These are phyloP conservation scores for Philereme transversata DNA, from an alignment of 2,888 invertebrate genomes.

Conservation along the genomic window DNA sequence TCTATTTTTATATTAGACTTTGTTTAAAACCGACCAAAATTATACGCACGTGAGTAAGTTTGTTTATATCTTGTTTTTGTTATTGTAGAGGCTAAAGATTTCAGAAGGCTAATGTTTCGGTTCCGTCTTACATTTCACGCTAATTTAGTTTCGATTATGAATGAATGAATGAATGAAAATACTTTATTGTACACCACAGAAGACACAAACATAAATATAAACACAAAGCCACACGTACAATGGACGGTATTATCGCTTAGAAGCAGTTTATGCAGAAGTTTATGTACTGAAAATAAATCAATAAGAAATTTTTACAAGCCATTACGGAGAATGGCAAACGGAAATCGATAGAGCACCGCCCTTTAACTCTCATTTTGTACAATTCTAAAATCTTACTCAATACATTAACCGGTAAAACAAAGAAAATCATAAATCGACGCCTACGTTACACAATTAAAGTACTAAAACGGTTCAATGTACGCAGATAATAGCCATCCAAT, in stretches of 20 bases:
- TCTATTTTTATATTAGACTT: constrained; percentile 39
- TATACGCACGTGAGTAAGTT: constrained; percentile 30
- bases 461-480: constrained; percentile 24
- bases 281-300: too few species aligned
- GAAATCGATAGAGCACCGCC: too few species aligned
- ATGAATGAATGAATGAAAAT: too few species aligned
- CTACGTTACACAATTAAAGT: constrained; percentile 9
- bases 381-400: constrained; percentile 5
- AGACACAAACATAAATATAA: too few species aligned
- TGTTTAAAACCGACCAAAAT: constrained; percentile 30
- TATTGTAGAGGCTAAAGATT: background rate
- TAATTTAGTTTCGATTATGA: too few species aligned
- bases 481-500: constrained; percentile 11
- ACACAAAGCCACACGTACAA: too few species aligned
- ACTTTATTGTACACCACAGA: too few species aligned
- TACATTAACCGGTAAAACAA: background rate
- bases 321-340: too few species aligned
- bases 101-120: background rate
- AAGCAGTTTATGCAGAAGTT: too few species aligned
- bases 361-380: background rate
- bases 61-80: constrained; percentile 18
- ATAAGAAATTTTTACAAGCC: too few species aligned
- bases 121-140: too few species aligned
- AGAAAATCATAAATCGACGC: constrained; percentile 19
- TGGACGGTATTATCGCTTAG: too few species aligned